Evolutionary conservation across 2,888 invertebrate genomes (phyloP), one percentile per base, ranked within the genome.

Genomic region (Incurvaria masculella): DNA sequence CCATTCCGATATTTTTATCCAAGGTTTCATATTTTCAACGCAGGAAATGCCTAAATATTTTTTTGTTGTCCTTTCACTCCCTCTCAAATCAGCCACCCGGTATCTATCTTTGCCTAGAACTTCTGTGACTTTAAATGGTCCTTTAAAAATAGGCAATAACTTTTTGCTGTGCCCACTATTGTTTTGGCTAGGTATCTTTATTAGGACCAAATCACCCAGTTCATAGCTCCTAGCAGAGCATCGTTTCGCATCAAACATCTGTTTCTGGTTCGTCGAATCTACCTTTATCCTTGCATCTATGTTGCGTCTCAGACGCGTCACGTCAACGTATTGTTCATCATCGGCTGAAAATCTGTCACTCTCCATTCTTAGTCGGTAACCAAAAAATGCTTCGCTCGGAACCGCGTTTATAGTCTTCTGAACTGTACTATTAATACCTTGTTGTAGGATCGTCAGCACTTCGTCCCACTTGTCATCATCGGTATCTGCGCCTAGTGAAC

Each of bases 361-460:
- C 39, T 50, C 44, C 14, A 44, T 48, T 23, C 48, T 19, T 10
- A 54, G 48, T 39, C 56, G 42, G 18, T 53, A 50, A 4, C 57
- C 57, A 46, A 53, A 55, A 18, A 57, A 48, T 39, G 53, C 48
- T 43, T 55, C 54, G 20, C 51, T 51, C 11, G 57, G 57, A 10
- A 55, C 51, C 6, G 46, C 53, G 16, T 45, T 46, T 10, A 51
- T 57, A 2, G 54, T 52, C 40, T 51, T 53, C 45, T 56, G 49
- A 10, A 51, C 39, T 2, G 55, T 52, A 40, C 49, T 51, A 39
- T 57, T 57, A 42, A 57, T 49, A 18, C 51, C 53, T 45, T 51
- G 52, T 27, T 57, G 54, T 14, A 56, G 52, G 17, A 16, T 39
- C 17, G 38, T 44, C 16, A 57, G 41, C 27, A 48, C 42, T 43